Conservation (phyloP, 2,888 invertebrate species). For the Cataglyphis livida region DNA sequence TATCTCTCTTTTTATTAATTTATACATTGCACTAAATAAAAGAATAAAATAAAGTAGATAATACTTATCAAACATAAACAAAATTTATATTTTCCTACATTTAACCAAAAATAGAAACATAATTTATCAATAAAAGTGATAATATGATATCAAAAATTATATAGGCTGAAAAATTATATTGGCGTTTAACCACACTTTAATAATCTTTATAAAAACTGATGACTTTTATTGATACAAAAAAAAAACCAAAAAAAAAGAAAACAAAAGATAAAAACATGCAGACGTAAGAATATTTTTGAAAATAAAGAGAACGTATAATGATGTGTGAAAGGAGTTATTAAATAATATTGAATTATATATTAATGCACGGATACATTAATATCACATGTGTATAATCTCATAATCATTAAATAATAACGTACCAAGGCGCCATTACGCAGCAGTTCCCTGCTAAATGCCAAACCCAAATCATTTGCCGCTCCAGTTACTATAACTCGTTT, state of each 20-base stretch:
- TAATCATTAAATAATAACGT: conserved; percentile 61
- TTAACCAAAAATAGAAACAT: background rate
- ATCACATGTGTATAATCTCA: background rate
- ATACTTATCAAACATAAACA: background rate
- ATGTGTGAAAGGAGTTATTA: background rate
- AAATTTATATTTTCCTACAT: background rate
- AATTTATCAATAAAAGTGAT: background rate
- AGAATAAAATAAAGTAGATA: background rate
- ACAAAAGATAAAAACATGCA: background rate
- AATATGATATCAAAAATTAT: background rate
- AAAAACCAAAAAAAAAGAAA: background rate
- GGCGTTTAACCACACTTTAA: background rate
- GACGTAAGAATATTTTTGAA: background rate
- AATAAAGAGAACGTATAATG: background rate
- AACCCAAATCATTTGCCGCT: conserved; percentile 78
- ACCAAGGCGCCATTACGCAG: conserved; percentile 81
- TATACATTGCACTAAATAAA: background rate
- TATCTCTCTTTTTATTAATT: background rate
- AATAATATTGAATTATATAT: background rate
- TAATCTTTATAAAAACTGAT: background rate
- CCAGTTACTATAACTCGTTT: conserved; percentile 82
- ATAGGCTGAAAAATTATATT: background rate
- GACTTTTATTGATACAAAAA: background rate
- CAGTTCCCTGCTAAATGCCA: conserved; percentile 79
- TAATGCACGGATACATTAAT: background rate